Evolutionary conservation across 2,113 vertebrate species (phyloP).

Genomic region (Camelus dromedarius): DNA sequence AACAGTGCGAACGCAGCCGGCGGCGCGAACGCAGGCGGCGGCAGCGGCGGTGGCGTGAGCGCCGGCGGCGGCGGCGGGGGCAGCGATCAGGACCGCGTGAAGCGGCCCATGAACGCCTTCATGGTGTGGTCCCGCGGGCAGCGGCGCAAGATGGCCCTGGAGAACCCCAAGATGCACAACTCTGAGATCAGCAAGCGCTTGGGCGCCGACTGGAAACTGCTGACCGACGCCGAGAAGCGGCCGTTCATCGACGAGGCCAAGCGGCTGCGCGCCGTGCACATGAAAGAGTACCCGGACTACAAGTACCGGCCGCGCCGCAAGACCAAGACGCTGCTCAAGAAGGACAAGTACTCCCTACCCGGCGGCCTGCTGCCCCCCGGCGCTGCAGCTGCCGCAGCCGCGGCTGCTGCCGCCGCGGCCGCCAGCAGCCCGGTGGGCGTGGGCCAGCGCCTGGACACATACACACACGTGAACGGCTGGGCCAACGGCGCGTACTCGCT

Average conservation of each 20-base stretch:
- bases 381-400: constrained; percentile 88
- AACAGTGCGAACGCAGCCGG: constrained; percentile 73
- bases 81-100: constrained; percentile 95
- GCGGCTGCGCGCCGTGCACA: constrained; percentile 97
- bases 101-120: constrained; percentile 99
- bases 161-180: constrained; percentile 99
- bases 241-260: constrained; percentile 99
- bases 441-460: constrained; percentile 97
- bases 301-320: constrained; percentile 99
- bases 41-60: constrained; percentile 76
- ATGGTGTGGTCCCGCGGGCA: constrained; percentile 99
- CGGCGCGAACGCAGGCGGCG: constrained; percentile 78
- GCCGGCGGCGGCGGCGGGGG: constrained; percentile 76
- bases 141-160: constrained; percentile 98
- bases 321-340: constrained; percentile 99
- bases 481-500: constrained; percentile 98
- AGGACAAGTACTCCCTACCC: constrained; percentile 98
- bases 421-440: constrained; percentile 94
- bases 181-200: constrained; percentile 99
- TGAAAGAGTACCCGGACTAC: constrained; percentile 99
- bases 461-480: constrained; percentile 98
- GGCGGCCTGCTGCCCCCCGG: constrained; percentile 94
- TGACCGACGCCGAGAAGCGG: constrained; percentile 97
- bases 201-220: constrained; percentile 98
- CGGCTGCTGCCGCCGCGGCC: constrained; percentile 86